Evolutionary conservation across 2,888 invertebrate species (phyloP), one percentile per base, ranked within the genome.

Genomic region (Megalurothrips usitatus): DNA sequence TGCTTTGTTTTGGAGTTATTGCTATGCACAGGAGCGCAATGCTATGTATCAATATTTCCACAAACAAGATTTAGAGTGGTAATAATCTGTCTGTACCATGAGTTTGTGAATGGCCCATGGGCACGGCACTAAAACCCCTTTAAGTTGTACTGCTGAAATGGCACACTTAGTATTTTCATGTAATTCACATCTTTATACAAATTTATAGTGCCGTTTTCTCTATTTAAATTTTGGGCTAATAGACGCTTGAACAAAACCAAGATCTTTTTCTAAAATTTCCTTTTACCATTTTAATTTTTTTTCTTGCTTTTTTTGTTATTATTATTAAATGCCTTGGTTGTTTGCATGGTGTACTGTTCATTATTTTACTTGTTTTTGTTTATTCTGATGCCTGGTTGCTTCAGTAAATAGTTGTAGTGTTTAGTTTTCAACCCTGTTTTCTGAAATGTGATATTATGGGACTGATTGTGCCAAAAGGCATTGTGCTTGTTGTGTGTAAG

Each of bases 401-500:
- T 75, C 23, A 26, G 23, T 75, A 12, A n/a, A 26, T 75, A 26
- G 12, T 75, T 26, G 26, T 75, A 26, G 12, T 11, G 68, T 26
- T 75, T 43, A 43, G 34, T 43, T 43, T 43, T 43, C 34, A 75
- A 75, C 10, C 68, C 26, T 26, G n/a, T 12, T 75, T 75, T 26
- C 12, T 26, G 4, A 75, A 75, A 75, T 75, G 68, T 75, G 68
- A 75, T 75, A 75, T 75, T 26, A 75, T 75, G 68, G 68, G 68
- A 75, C 68, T 75, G 68, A 75, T 75, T 75, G 26, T 75, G 68
- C 68, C 68, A 75, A 75, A 75, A 26, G 68, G 68, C 68, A 75
- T 75, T 26, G 68, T 75, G 23, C 68, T 75, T 75, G 26, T 75
- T 9, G 9, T 23, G 10, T 23, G 10, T 75, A 23, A 26, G 26